Conservation (phyloP, 2,113 vertebrate species). For the Callaeas wilsoni region DNA sequence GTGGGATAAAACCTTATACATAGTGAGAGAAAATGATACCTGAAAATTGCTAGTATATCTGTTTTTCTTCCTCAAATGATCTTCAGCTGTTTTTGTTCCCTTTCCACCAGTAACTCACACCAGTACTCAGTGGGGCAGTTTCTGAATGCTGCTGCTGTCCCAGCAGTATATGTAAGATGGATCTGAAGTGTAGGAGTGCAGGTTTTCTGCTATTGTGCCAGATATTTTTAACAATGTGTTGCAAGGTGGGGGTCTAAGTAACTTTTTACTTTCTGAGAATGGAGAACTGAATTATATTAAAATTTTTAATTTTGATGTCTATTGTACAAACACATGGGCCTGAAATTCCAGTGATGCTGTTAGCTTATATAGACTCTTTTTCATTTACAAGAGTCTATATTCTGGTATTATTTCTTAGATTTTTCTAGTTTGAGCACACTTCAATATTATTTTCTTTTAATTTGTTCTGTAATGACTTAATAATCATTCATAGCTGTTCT, state of each 20-base stretch:
- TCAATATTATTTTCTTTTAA: neutral
- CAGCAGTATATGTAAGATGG: neutral
- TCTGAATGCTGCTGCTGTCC: neutral
- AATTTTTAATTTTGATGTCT: neutral
- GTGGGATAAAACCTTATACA: neutral
- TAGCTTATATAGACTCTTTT: neutral
- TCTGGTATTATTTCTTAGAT: neutral
- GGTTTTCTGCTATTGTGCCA: neutral
- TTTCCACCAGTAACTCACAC: neutral
- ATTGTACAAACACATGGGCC: fast-evolving
- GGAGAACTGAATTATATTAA: neutral
- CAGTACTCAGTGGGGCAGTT: neutral
- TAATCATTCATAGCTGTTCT: neutral
- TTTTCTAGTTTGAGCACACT: neutral
- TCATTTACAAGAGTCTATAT: neutral
- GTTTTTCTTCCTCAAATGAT: neutral
- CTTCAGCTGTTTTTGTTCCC: neutral
- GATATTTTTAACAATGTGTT: neutral
- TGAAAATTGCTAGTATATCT: neutral
- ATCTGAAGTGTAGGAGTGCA: neutral
- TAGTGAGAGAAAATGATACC: neutral
- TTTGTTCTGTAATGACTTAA: neutral
- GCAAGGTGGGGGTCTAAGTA: neutral
- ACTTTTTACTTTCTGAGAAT: neutral
- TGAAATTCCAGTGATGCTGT: neutral